Conservation (phyloP, 2,797 vertebrate genomes). For the Florisuga fusca region DNA sequence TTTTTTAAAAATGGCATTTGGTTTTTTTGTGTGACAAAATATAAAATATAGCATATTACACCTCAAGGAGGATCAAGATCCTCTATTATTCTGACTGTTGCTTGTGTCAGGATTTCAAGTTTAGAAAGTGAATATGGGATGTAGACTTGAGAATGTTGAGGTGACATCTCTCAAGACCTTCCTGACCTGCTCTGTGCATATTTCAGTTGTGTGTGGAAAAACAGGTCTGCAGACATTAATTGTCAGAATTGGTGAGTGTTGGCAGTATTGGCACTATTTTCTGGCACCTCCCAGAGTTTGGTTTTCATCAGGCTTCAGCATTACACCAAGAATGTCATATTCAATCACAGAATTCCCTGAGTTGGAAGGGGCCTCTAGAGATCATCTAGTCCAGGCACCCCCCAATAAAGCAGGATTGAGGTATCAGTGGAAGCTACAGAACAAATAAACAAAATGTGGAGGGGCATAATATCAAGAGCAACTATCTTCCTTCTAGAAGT, state of each 20-base stretch:
- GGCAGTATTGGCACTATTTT: neutral
- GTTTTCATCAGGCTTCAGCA: neutral
- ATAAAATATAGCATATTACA: neutral
- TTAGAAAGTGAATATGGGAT: neutral
- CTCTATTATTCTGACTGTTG: neutral
- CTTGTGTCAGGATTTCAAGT: neutral
- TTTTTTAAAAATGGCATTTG: neutral
- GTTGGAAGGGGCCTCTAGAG: too few species aligned
- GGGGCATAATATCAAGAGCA: neutral
- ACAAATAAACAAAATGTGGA: neutral
- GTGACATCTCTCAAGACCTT: neutral
- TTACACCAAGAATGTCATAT: neutral
- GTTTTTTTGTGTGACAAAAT: neutral
- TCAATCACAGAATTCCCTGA: too few species aligned
- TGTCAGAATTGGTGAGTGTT: neutral
- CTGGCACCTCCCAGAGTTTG: neutral
- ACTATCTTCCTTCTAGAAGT: neutral
- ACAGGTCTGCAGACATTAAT: neutral
- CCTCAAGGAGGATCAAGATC: neutral
- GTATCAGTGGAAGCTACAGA: neutral
- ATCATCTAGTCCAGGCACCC: too few species aligned
- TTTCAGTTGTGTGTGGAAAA: neutral
- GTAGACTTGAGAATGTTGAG: neutral
- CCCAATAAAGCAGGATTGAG: neutral
- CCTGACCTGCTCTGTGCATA: neutral